Base-by-base conservation (phyloP, 2,113 vertebrate species). In the Pomatorhinus ruficollis region DNA sequence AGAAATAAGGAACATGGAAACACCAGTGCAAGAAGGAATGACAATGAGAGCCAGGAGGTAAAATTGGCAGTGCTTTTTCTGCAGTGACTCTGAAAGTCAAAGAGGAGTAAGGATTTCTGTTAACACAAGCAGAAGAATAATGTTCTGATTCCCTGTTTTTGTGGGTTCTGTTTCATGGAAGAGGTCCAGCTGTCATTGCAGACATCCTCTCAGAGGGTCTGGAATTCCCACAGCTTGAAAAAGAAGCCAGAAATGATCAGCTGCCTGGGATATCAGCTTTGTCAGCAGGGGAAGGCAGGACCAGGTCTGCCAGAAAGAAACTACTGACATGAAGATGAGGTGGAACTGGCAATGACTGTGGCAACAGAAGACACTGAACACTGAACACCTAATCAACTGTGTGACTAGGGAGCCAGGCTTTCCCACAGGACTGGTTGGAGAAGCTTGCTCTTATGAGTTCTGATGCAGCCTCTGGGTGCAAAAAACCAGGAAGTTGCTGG, bases 401-500 rank as follows among this genome's bases (percentile, higher is more conserved):
- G 39, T 16, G 35, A 35, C 79, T 40, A n/a, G 21, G 60, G 71
- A 49, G 24, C 8, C 35, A 56, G 52, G 7, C 21, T 89, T 84
- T 84, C 49, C 23, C n/a, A 33, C 28, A 57, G 40, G 35, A 23
- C 19, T 37, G 19, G 5, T 3, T 16, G 8, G 25, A 30, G 20
- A 70, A 65, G 21, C 1, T 1, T 47, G 78, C 16, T 54, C 65
- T 54, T 6, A 2, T 11, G 28, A 91, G 23, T 0, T 86, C 37
- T 81, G 59, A 42, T 5, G 2, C 39, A 66, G 52, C 12, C 30
- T 45, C 28, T 63, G 0, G 0, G 8, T 5, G 3, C 52, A 47
- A 22, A 16, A 78, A 78, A 79, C 10, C 31, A 37, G 40, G 22
- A 83, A 28, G 12, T 40, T 60, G 22, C 7, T 9, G 17, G 60